These are phyloP conservation scores for Clitarchus hookeri DNA, from an alignment of 2,888 invertebrate genomes.

Conservation along the genomic window DNA sequence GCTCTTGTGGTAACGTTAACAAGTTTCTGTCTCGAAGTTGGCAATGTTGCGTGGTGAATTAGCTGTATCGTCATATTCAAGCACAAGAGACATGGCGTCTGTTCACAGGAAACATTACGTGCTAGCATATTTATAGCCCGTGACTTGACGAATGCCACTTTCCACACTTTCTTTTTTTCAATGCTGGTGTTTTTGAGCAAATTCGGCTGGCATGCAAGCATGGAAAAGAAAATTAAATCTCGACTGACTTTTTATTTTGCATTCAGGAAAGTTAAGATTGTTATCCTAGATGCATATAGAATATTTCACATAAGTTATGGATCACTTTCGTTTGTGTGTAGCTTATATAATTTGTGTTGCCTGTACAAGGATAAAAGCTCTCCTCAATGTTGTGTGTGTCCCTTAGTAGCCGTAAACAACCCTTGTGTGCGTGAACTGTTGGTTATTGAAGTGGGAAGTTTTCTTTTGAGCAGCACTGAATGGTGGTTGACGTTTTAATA, in stretches of 20 bases:
- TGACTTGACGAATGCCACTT: not conserved
- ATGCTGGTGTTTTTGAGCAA: not conserved
- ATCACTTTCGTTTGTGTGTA: not conserved
- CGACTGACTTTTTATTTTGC: not conserved
- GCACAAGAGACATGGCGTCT: no score
- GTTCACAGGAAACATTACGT: no score
- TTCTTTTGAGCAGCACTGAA: no score
- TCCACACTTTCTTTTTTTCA: not conserved
- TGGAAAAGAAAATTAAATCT: not conserved
- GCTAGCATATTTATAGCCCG: no score
- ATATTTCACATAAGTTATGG: constrained; percentile 6
- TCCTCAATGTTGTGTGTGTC: not conserved
- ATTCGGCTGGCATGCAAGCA: not conserved
- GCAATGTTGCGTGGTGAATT: no score
- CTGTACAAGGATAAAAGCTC: not conserved
- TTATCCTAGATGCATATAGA: not conserved
- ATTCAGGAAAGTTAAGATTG: not conserved
- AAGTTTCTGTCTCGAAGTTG: no score
- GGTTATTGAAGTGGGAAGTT: no score
- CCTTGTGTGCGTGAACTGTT: not conserved
- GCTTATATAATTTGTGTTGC: constrained; percentile 1
- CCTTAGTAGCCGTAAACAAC: no score
- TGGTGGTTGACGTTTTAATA: no score
- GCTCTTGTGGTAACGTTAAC: no score
- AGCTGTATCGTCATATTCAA: no score